phyloP scores from a whole-genome alignment of 2,113 vertebrate species.

The Carettochelys insculpta region DNA sequence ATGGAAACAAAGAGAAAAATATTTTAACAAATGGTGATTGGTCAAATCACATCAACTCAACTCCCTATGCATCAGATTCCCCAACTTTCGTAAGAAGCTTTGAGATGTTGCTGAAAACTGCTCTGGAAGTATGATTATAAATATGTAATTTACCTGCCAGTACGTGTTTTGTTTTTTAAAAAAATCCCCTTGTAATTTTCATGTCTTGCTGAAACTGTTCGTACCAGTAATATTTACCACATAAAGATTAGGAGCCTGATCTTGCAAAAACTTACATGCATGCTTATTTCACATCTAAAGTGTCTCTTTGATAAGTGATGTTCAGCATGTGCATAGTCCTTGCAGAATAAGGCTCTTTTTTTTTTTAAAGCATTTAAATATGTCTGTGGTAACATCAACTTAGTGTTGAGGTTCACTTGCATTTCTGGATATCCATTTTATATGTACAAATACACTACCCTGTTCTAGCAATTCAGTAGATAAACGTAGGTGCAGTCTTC shows the following conservation, averaged over 20 bases:
- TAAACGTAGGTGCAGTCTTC: not conserved
- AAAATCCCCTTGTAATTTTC: not conserved
- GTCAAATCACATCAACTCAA: not conserved
- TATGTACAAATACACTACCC: not conserved
- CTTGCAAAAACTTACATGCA: not conserved
- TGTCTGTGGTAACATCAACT: not conserved
- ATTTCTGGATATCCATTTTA: not conserved
- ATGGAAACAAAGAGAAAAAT: not conserved
- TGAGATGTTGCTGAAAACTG: not conserved
- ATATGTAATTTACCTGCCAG: not conserved
- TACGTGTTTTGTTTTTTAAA: not conserved
- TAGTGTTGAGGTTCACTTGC: not conserved
- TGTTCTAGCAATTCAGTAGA: not conserved
- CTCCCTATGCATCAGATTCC: not conserved
- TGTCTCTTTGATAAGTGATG: not conserved
- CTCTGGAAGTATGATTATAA: not conserved
- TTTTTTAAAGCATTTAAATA: not conserved
- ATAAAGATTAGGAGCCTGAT: not conserved
- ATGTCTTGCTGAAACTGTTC: not conserved
- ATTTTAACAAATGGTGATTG: not conserved
- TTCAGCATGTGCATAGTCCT: not conserved
- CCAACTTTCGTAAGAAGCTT: not conserved
- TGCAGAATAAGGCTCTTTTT: not conserved
- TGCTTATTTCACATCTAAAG: not conserved
- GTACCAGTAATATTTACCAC: not conserved